Conservation (phyloP, 2,797 vertebrate genomes). For the Graptemys geographica region DNA sequence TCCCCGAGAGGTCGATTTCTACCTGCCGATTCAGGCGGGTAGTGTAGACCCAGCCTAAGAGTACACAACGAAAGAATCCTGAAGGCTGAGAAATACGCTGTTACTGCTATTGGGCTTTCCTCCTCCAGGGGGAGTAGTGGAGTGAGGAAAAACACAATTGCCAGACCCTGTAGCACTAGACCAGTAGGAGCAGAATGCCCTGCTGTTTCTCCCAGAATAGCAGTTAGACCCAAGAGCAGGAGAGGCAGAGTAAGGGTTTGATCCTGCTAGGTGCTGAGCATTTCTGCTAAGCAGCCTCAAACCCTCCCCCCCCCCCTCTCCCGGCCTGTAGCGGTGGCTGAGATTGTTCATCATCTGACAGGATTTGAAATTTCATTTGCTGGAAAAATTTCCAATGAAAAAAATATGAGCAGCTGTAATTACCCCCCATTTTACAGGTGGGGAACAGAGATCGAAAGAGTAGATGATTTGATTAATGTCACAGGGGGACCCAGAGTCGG, state of each 20-base stretch:
- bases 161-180: neutral
- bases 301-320: too few relatives aligned
- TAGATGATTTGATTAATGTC: fast-evolving
- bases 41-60: neutral
- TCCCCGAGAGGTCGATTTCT: too few relatives aligned
- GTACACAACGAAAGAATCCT: neutral
- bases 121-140: neutral
- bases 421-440: neutral
- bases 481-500: neutral
- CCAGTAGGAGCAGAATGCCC: neutral
- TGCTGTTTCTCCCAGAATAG: neutral
- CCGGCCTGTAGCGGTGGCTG: neutral
- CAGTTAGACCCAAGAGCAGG: neutral
- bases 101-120: neutral
- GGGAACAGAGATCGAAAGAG: neutral
- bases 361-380: neutral
- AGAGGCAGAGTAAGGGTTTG: neutral
- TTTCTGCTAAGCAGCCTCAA: neutral
- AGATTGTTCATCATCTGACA: fast-evolving
- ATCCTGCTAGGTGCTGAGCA: neutral
- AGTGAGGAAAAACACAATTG: neutral
- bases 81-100: fast-evolving
- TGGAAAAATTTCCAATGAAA: fast-evolving
- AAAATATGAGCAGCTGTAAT: neutral
- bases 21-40: too few relatives aligned